Base-by-base conservation (phyloP, 64 coral and sea anemone genomes). In the Anthopleura sola region DNA sequence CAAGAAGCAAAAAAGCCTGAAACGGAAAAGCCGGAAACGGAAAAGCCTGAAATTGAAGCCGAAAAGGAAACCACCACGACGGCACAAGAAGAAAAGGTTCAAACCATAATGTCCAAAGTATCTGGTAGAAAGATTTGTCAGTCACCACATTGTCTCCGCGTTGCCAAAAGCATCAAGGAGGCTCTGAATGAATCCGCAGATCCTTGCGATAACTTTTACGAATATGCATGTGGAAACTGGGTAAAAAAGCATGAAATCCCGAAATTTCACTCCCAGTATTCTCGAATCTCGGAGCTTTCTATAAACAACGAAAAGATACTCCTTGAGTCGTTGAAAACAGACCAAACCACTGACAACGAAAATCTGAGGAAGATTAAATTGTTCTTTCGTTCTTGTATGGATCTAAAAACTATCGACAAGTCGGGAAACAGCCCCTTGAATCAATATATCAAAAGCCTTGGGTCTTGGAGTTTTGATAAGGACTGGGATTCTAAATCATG, bases 321-420 rank as follows among this genome's bases (percentile, higher is more conserved):
- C 44, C 84, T 88, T 53, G 15, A 97, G 32, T 13, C 90, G 1
- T 82, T 97, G 53, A 36, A 66, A 29, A 24, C 5, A 3, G 85
- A 86, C 50, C 50, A 89, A 86, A n/a, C 75, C 3, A 54, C 50
- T 18, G 92, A 99, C 29, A 68, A 89, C 1, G 90, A 83, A 36
- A 92, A 90, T 9, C 54, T 99, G 26, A 85, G 49, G 60, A 99
- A 99, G 46, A 90, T 94, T 15, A 99, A 99, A 40, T 89, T 90
- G 31, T 99, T 99, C 79, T 99, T 94, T 34, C 89, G 87, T 19
- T 99, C 97, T 0, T 99, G 97, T 46, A 95, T 99, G 90, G 85
- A 97, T 54, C 17, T 92, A 36, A 39, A 78, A 9, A 78, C 80
- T 5, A 97, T 97, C 19, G 94, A 97, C 49, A 18, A 87, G 0